Evolutionary conservation across 1,140 invertebrate species (phyloP), one percentile per base, ranked within the genome.

Genomic region (Brachionus plicatilis): DNA sequence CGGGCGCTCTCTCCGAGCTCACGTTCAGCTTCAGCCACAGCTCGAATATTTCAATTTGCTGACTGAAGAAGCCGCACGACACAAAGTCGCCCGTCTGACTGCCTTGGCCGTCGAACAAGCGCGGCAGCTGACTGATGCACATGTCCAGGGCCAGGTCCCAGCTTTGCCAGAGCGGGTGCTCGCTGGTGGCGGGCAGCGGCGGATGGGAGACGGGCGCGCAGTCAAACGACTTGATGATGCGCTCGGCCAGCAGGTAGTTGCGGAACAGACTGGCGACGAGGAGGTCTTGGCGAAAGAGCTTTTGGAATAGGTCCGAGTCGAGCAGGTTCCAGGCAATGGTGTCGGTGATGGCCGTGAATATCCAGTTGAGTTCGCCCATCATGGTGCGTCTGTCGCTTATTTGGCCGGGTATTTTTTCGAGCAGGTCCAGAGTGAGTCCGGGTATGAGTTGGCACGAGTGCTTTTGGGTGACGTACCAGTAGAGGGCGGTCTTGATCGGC

Each of bases 241-340:
- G 91, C 88, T 99, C 96, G 0, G 98, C 96, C 68, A 99, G 91
- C 86, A 99, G 91, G 90, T 96, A 99, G 91, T 99, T 99, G 53
- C 98, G 92, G 90, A 99, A 99, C 50, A 99, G 91, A 89, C 95
- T 97, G 43, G 97, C 97, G 12, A 99, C 96, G n/a, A 99, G 91
- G 80, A 99, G 91, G 90, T 99, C 98, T 86, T 91, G 88, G 7
- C 98, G 92, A 90, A 99, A 99, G 83, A 99, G 90, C 88, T 94
- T 95, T 91, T 99, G 96, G 90, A 99, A 99, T 85, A 96, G 88
- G 93, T 93, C 93, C 91, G 92, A 92, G 14, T 96, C 95, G 85
- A 99, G 91, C 56, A 94, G 95, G 88, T 98, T 98, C 97, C 97
- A 99, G 0, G 97, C 97, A 88, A 99, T 99, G n/a, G 97, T 99